Evolutionary conservation across 2,797 vertebrate genomes (phyloP), one percentile per base, ranked within the genome.

Genomic region (Jordanella pulchra): DNA sequence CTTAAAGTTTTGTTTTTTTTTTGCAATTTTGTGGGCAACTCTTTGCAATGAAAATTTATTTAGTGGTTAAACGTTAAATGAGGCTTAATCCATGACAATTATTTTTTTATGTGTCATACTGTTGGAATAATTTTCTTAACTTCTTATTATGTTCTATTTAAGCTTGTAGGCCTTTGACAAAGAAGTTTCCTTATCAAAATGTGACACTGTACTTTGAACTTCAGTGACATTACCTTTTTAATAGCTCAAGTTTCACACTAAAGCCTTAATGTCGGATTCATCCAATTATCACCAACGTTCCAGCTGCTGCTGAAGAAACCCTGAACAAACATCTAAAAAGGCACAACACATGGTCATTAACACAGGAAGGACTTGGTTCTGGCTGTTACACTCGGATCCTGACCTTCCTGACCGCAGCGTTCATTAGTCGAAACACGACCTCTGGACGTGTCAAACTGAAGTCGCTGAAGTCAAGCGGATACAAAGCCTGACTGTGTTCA

Each of bases 361-460:
- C 85, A 84, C 76, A 87, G 78, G 83, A 86, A 85, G 72, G 51
- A 51, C 60, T 78, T 80, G 71, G 73, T 71, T 83, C 65, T 77
- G 56, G 80, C 72, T 67, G 64, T 47, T 50, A 47, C 61, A 4
- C 77, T 17, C 69, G 71, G 54, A 79, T 79, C n/a, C 39, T 81
- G 87, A 89, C 89, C 86, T 86, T 53, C 76, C 47, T 69, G 70
- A 84, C 77, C 63, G 78, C 66, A 32, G 1, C 54, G 1, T 65
- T 73, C 84, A 86, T 90, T 87, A 87, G 48, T 77, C 39, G 0
- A 44, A 84, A 86, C 73, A 79, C n/a, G 56, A 90, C 82, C 82
- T 63, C 67, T 14, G 77, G 78, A 67, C 44, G 4, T 30, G 83
- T 83, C 87, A 72, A 54, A 67, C 69, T 48, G 4, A 76, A 81